Percentiles rank a stretch among this genome's conserved stretches.
These are phyloP conservation scores for Myotis myotis DNA, from an alignment of 2,797 vertebrate genomes.

Conservation along the genomic window DNA sequence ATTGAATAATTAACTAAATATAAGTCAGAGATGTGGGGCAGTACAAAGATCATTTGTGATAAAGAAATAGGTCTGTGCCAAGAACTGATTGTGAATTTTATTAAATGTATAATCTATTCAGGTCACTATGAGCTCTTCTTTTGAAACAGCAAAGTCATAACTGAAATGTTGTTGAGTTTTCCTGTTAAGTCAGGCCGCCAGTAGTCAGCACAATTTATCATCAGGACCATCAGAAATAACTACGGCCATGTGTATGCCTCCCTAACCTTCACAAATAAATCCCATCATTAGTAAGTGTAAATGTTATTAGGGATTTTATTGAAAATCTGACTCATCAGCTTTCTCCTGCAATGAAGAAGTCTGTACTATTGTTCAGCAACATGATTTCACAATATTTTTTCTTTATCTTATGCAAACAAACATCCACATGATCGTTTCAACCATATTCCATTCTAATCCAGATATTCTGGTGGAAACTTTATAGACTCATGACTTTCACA, in stretches of 20 bases:
- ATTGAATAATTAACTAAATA: background rate
- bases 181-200: background rate
- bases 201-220: background rate
- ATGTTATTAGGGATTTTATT: background rate
- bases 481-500: background rate
- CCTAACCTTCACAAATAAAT: background rate
- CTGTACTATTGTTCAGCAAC: background rate
- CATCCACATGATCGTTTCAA: background rate
- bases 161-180: background rate
- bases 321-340: background rate
- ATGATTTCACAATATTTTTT: background rate
- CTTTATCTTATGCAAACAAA: background rate
- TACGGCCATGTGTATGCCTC: background rate
- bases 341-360: background rate
- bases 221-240: background rate
- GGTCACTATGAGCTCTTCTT: background rate
- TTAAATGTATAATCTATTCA: background rate
- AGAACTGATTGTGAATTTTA: background rate
- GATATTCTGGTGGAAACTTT: background rate
- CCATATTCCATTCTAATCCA: background rate
- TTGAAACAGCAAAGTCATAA: background rate
- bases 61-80: background rate
- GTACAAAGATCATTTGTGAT: background rate
- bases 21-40: background rate
- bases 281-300: background rate